Base-by-base conservation (phyloP, 2,113 vertebrate species). In the Prochilodus magdalenae region DNA sequence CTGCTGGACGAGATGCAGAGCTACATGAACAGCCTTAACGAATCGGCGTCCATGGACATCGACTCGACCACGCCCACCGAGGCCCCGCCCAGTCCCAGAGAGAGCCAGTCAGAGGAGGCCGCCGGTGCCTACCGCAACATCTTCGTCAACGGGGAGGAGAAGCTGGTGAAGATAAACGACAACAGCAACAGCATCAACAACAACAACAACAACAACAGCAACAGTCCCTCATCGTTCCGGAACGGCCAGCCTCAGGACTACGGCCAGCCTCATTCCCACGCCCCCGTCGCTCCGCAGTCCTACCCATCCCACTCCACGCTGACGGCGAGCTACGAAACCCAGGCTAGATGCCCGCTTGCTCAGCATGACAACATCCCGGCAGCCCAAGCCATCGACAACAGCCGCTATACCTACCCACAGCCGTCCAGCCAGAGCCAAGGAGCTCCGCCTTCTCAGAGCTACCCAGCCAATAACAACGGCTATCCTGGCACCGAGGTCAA, bases 1-100 rank as follows among this genome's bases (percentile, higher is more conserved):
- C 90, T 95, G 0, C 40, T 95, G 88, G 94, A 95, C 24, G 94
- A 95, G 84, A 94, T 95, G 92, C 93, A 93, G 90, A 95, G 92
- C 87, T 93, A 94, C 87, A 93, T 95, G 92, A 94, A 93, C 92
- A 94, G 92, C 75, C 91, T 93, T 63, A 93, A 90, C 1, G 91
- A 93, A 80, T 89, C 92, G 0, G 88, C 92, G 6, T 87, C 91
- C 82, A 89, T 92, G 87, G 93, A 94, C n/a, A 88, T 91, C 75
- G 91, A 91, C 80, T 80, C 87, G 75, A 90, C 90, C 0, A 77
- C 90, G 22, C 81, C 89, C 5, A 11, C 87, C 0, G 87, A 94
- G 0, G 84, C 82, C 69, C 87, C 90, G 20, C 76, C 89, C 87
- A 91, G 90, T 83, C 89, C 91, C 24, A 80, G 44, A 0, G 90